Conservation (phyloP, 2,888 invertebrate genomes). For the Pollenia amentaria region DNA sequence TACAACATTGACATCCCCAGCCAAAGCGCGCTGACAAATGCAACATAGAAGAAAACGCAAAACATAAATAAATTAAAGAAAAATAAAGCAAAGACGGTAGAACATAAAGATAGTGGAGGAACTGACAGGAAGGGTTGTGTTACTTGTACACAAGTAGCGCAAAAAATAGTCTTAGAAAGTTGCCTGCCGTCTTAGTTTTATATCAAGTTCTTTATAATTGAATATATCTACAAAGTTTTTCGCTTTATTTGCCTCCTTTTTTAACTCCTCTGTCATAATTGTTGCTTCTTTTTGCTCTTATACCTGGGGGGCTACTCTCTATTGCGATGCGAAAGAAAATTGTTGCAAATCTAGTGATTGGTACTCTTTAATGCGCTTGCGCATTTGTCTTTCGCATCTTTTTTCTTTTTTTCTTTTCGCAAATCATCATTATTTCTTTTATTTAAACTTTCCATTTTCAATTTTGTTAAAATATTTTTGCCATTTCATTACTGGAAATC, state of each 20-base stretch:
- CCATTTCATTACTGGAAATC: no score
- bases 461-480: no score
- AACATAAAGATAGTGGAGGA: no score
- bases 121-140: not conserved
- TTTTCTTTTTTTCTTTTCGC: no score
- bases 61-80: slow-evolving; percentile 25
- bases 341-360: no score
- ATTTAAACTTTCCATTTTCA: no score
- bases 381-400: no score
- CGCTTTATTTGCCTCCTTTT: not conserved
- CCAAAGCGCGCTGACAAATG: slow-evolving; percentile 39
- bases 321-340: no score
- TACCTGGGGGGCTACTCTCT: no score
- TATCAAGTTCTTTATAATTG: slow-evolving; percentile 53
- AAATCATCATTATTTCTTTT: no score
- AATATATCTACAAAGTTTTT: slow-evolving; percentile 42
- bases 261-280: not conserved
- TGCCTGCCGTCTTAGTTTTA: slow-evolving; percentile 37
- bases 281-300: slow-evolving; percentile 17
- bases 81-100: slow-evolving; percentile 6
- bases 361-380: no score
- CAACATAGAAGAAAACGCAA: not conserved
- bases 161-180: slow-evolving; percentile 53
- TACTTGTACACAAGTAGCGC: slow-evolving; percentile 9
- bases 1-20: slow-evolving; percentile 49